Conservation (phyloP, 2,113 vertebrate species). For the Lipophrys pholis region DNA sequence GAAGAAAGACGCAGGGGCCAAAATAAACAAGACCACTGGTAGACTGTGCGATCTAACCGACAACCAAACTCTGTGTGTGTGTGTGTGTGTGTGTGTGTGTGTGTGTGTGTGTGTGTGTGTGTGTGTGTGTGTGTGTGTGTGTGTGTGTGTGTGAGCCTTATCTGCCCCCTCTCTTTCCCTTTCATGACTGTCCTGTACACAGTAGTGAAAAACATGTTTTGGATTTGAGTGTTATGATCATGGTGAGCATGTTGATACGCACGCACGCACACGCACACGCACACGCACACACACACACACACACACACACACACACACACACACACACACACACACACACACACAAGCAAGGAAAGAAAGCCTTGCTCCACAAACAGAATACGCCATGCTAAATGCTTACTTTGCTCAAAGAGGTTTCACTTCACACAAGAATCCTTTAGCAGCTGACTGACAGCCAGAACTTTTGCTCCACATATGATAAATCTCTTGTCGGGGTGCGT, state of each 20-base stretch:
- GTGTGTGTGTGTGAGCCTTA: too few relatives aligned
- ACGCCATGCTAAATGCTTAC: too few relatives aligned
- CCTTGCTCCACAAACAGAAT: constrained; percentile 43
- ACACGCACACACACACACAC: too few relatives aligned
- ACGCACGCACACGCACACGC: too few relatives aligned
- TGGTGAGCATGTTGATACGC: constrained; percentile 37
- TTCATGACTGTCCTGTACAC: constrained; percentile 33
- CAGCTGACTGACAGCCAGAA: too few relatives aligned
- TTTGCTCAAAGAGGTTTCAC: too few relatives aligned
- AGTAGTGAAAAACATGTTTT: constrained; percentile 75
- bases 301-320: neutral
- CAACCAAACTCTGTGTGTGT: constrained; percentile 11
- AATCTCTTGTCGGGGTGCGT: too few relatives aligned
- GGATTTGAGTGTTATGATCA: constrained; percentile 34
- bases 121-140: too few relatives aligned
- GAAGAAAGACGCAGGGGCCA: constrained; percentile 52
- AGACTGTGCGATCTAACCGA: constrained; percentile 41
- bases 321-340: constrained; percentile 26
- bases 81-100: constrained; percentile 8
- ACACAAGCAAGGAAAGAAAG: neutral
- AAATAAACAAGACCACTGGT: constrained; percentile 65
- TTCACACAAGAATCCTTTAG: too few relatives aligned
- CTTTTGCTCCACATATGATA: too few relatives aligned
- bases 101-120: too few relatives aligned
- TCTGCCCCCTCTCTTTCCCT: constrained; percentile 5